phyloP scores from a whole-genome alignment of 1,140 invertebrate genomes.

The Tetragnatha versicolor region DNA sequence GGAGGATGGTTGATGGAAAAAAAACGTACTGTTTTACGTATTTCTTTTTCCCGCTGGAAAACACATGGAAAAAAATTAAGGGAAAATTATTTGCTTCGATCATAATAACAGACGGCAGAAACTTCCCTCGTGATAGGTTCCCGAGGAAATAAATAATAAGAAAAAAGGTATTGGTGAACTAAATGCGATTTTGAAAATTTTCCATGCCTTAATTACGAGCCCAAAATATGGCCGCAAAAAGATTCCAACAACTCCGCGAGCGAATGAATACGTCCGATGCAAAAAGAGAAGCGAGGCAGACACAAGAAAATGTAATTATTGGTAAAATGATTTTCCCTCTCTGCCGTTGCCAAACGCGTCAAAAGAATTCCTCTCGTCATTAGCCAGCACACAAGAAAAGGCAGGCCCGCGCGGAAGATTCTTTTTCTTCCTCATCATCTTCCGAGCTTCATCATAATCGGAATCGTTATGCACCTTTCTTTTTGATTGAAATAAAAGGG shows the following conservation, averaged over 20 bases:
- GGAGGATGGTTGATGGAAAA: no score
- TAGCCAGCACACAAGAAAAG: slow-evolving; percentile 21
- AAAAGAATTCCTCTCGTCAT: slow-evolving; percentile 44
- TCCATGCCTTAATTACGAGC: slow-evolving; percentile 49
- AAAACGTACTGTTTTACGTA: background rate
- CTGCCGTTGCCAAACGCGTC: slow-evolving; percentile 10
- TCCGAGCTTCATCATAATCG: slow-evolving; percentile 45
- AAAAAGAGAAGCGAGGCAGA: slow-evolving; percentile 40
- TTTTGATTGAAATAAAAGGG: slow-evolving; percentile 55
- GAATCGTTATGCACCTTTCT: slow-evolving; percentile 53
- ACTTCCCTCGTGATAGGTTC: no score
- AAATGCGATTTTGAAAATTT: slow-evolving; percentile 46
- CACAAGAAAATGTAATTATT: slow-evolving; percentile 54
- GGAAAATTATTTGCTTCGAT: slow-evolving; percentile 19
- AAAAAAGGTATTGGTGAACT: slow-evolving; percentile 14
- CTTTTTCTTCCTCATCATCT: slow-evolving; percentile 51
- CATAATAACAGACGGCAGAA: background rate
- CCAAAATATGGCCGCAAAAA: slow-evolving; percentile 9
- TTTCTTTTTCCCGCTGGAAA: background rate
- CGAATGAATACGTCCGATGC: slow-evolving; percentile 18
- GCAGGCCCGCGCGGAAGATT: slow-evolving; percentile 25
- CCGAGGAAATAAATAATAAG: background rate
- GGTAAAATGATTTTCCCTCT: slow-evolving; percentile 53
- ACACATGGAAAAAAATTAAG: background rate
- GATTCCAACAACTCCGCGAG: background rate